phyloP scores from a whole-genome alignment of 92 coral and sea anemone genomes.

The Porites divaricata region DNA sequence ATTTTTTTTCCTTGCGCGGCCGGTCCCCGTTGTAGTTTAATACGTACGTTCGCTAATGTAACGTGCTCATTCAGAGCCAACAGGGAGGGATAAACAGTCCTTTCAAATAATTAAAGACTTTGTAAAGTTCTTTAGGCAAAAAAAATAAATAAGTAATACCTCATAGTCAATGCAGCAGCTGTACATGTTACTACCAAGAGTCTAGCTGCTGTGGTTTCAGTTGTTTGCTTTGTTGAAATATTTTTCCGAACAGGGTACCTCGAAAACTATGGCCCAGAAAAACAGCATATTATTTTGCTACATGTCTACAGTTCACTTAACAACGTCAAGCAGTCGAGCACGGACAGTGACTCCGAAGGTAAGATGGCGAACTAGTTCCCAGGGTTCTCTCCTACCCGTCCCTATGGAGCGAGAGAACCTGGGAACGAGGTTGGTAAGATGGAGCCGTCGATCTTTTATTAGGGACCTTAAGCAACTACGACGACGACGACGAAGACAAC shows the following conservation, averaged over 20 bases:
- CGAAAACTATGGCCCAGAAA: constrained; percentile 42
- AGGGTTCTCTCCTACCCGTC: no score
- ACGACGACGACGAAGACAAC: no score
- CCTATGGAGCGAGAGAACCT: neutral
- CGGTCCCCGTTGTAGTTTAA: no score
- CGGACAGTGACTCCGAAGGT: constrained; percentile 68
- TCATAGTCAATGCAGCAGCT: no score
- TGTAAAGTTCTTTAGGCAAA: neutral
- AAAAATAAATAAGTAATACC: neutral
- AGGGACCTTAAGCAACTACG: no score
- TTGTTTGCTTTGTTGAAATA: neutral
- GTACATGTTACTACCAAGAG: neutral
- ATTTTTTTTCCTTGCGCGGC: no score
- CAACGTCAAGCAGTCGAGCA: constrained; percentile 45
- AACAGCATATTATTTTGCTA: constrained; percentile 54
- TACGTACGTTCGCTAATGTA: no score
- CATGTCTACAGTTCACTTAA: constrained; percentile 60
- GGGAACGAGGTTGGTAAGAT: neutral
- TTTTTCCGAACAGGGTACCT: constrained; percentile 52
- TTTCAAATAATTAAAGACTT: no score
- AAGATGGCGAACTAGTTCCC: neutral
- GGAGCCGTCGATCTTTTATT: no score
- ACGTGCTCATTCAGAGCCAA: no score
- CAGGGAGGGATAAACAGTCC: no score
- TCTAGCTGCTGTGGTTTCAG: neutral